These are phyloP conservation scores for Ophonus ardosiacus DNA, from an alignment of 2,888 invertebrate genomes.

Conservation along the genomic window DNA sequence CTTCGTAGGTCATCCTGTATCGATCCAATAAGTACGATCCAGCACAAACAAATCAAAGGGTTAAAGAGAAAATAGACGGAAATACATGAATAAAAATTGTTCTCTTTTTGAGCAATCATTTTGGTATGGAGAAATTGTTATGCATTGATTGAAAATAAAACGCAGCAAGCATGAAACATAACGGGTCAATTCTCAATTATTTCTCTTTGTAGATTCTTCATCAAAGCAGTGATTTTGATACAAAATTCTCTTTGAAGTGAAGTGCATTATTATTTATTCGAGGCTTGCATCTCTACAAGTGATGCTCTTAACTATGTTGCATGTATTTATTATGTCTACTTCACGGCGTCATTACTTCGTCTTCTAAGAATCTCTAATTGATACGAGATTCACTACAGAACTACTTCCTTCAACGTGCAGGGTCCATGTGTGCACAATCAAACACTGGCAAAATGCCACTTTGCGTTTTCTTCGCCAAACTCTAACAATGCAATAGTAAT, in stretches of 20 bases:
- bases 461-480: not conserved
- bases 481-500: no score
- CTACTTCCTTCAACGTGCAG: constrained; percentile 18
- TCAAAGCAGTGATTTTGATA: constrained; percentile 33
- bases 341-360: constrained; percentile 25
- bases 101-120: no score
- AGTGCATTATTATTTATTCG: constrained; percentile 47
- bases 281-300: constrained; percentile 18
- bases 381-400: constrained; percentile 16
- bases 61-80: no score
- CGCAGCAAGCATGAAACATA: not conserved
- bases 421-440: constrained; percentile 21
- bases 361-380: constrained; percentile 43
- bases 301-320: constrained; percentile 46
- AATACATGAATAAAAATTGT: no score
- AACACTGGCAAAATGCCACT: constrained; percentile 40
- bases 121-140: not conserved
- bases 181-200: constrained; percentile 30
- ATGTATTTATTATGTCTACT: constrained; percentile 35
- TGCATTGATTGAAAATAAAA: not conserved
- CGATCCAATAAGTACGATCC: no score
- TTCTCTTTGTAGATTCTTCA: constrained; percentile 30
- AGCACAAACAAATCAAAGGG: no score
- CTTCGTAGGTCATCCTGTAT: no score
- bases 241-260: constrained; percentile 40